Evolutionary conservation across 1,140 invertebrate species (phyloP).

Genomic region (Drosophila micromelanica): DNA sequence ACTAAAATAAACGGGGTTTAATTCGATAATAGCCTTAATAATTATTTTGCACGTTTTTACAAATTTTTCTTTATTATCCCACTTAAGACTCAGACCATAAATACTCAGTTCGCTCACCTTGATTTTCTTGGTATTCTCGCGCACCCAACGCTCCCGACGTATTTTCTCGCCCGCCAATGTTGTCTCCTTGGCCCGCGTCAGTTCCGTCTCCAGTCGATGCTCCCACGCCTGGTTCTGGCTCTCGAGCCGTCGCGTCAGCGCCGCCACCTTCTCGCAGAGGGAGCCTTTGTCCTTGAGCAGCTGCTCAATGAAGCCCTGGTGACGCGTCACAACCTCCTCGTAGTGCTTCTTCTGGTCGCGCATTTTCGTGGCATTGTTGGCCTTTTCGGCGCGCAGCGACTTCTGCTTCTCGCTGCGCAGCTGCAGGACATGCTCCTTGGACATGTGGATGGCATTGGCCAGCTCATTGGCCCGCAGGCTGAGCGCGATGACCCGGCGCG

Average conservation of each 20-base stretch:
- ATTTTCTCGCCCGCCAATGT: conserved; percentile 88
- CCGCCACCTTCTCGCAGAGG: conserved; percentile 88
- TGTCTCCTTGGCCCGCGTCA: conserved; percentile 88
- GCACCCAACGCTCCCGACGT: conserved; percentile 88
- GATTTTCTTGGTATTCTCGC: conserved; percentile 89
- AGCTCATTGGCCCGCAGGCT: conserved; percentile 82
- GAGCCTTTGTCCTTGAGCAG: conserved; percentile 88
- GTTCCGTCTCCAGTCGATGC: conserved; percentile 88
- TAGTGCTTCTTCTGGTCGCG: conserved; percentile 88
- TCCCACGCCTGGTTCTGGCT: conserved; percentile 86
- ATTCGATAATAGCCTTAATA: neutral
- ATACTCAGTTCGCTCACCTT: too few species aligned
- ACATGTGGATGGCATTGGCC: conserved; percentile 81
- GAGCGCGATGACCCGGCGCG: conserved; percentile 73
- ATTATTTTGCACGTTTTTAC: too few species aligned
- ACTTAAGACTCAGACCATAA: too few species aligned
- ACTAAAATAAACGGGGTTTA: too few species aligned
- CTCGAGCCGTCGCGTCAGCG: conserved; percentile 85
- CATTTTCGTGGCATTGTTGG: conserved; percentile 78
- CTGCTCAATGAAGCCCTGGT: conserved; percentile 90
- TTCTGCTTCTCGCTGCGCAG: conserved; percentile 79
- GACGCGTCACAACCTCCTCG: conserved; percentile 87
- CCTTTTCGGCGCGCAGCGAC: conserved; percentile 70
- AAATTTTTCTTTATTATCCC: too few species aligned
- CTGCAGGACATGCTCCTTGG: conserved; percentile 80